These are phyloP conservation scores for Rotaria magnacalcarata DNA, from an alignment of 2,888 invertebrate genomes.

Conservation along the genomic window DNA sequence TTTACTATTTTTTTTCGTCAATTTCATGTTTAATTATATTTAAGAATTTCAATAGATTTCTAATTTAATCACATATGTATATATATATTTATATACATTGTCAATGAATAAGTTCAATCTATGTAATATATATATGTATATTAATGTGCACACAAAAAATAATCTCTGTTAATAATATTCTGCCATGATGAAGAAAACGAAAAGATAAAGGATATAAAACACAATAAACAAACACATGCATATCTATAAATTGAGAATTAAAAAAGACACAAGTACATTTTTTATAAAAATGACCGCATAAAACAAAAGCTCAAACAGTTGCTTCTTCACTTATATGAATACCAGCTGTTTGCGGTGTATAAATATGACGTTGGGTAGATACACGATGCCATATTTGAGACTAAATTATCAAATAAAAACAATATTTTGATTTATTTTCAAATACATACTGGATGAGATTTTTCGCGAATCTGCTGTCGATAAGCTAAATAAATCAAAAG, in stretches of 20 bases:
- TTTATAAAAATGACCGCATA: not conserved
- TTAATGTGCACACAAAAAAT: not conserved
- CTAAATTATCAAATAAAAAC: not conserved
- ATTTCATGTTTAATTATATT: too few species aligned
- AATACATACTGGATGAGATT: constrained; percentile 6
- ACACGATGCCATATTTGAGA: not conserved
- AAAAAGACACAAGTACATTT: not conserved
- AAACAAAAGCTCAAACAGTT: not conserved
- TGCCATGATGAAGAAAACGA: not conserved
- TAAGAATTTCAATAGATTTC: not conserved
- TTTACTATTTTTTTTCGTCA: too few species aligned
- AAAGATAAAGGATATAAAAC: not conserved
- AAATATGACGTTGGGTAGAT: not conserved
- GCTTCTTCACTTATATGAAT: constrained; percentile 36
- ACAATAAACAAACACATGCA: not conserved
- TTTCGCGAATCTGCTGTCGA: constrained; percentile 21
- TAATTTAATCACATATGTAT: not conserved
- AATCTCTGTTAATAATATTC: not conserved
- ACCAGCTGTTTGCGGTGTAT: constrained; percentile 26
- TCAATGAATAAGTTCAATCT: not conserved
- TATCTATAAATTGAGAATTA: not conserved
- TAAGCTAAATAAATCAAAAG: not conserved
- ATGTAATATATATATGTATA: not conserved
- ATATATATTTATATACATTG: not conserved
- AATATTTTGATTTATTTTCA: too few species aligned